Conservation (phyloP, 2,888 invertebrate species). For the Drosophila barbarae region DNA sequence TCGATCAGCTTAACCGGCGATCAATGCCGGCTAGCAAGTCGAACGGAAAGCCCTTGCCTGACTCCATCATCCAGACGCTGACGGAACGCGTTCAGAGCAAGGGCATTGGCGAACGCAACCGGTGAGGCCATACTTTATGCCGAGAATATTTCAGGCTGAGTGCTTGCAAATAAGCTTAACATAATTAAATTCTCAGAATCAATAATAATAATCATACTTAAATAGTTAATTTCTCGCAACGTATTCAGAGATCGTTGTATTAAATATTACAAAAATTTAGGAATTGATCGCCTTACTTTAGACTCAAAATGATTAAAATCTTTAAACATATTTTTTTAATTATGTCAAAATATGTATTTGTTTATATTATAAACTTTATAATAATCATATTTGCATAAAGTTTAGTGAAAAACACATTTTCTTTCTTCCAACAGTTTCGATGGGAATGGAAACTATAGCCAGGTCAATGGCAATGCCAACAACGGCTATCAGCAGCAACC, state of each 20-base stretch:
- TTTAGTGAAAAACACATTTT: not conserved
- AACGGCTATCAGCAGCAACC: slow-evolving; percentile 33
- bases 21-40: slow-evolving; percentile 61
- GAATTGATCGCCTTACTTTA: too few relatives aligned
- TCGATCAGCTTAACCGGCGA: slow-evolving; percentile 76
- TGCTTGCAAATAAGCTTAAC: too few relatives aligned
- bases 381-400: too few relatives aligned
- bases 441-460: slow-evolving; percentile 60
- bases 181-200: too few relatives aligned
- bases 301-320: too few relatives aligned
- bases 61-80: slow-evolving; percentile 85
- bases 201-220: too few relatives aligned
- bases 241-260: too few relatives aligned
- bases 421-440: slow-evolving; percentile 45
- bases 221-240: too few relatives aligned
- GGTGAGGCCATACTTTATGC: slow-evolving; percentile 74
- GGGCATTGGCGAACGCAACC: slow-evolving; percentile 80
- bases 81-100: slow-evolving; percentile 86
- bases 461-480: slow-evolving; percentile 49
- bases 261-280: too few relatives aligned
- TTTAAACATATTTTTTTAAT: too few relatives aligned
- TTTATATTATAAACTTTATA: too few relatives aligned
- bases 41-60: slow-evolving; percentile 85
- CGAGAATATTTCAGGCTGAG: not conserved
- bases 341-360: too few relatives aligned